These are phyloP conservation scores for Poeciliopsis turneri DNA, from an alignment of 2,797 vertebrate species.

Conservation along the genomic window DNA sequence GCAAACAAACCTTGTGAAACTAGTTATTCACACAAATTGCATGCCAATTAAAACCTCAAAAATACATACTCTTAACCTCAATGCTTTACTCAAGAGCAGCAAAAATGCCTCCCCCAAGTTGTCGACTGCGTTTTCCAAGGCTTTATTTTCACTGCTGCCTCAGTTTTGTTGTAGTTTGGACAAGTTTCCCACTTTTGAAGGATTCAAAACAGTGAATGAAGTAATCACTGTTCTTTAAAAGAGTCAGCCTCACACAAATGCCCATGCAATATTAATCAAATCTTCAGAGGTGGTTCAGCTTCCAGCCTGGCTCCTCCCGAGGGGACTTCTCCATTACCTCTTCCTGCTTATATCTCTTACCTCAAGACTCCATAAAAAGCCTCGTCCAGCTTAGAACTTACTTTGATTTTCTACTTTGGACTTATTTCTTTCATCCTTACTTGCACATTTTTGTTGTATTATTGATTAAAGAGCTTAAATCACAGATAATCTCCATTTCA, in stretches of 20 bases:
- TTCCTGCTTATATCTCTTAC: slow-evolving; percentile 66
- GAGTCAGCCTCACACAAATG: slow-evolving; percentile 33
- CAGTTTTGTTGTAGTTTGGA: slow-evolving; percentile 29
- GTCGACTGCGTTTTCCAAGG: slow-evolving; percentile 30
- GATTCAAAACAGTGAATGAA: slow-evolving; percentile 55
- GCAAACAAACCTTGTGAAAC: slow-evolving; percentile 27
- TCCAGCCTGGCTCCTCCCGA: slow-evolving; percentile 57
- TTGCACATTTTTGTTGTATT: slow-evolving; percentile 51
- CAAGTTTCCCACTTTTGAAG: slow-evolving; percentile 49
- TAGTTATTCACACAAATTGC: slow-evolving; percentile 40
- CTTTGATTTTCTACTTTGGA: slow-evolving; percentile 27
- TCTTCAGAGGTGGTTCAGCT: slow-evolving; percentile 68
- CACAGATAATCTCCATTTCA: slow-evolving; percentile 51
- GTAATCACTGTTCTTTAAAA: slow-evolving; percentile 61
- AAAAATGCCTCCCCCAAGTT: slow-evolving; percentile 23
- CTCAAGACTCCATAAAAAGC: slow-evolving; percentile 39
- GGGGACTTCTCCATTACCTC: slow-evolving; percentile 72
- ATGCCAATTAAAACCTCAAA: slow-evolving; percentile 18
- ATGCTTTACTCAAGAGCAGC: slow-evolving; percentile 17
- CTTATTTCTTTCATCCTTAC: slow-evolving; percentile 29
- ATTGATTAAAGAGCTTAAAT: slow-evolving; percentile 56
- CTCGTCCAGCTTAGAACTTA: slow-evolving; percentile 52
- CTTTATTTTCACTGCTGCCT: slow-evolving; percentile 46
- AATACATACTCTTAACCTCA: slow-evolving; percentile 11
- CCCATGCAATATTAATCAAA: slow-evolving; percentile 79